phyloP scores from a whole-genome alignment of 2,888 invertebrate species.

The Lamproptera curius region DNA sequence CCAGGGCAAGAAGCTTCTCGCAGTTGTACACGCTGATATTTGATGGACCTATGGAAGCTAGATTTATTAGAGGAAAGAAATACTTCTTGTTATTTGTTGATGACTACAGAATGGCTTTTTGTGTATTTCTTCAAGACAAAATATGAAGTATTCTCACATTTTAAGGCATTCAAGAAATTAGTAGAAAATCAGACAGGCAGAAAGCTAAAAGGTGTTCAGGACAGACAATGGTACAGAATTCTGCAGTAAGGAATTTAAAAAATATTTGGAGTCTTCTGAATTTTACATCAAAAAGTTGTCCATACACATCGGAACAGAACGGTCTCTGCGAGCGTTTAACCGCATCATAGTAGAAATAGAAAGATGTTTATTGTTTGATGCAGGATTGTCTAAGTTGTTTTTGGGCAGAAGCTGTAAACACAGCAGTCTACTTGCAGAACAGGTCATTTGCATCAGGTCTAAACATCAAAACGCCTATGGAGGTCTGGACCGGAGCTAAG shows the following conservation, averaged over 20 bases:
- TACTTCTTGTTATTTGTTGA: too few species aligned
- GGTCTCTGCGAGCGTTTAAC: not conserved
- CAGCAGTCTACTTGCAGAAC: slow-evolving; percentile 2
- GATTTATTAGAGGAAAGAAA: too few species aligned
- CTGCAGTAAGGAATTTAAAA: not conserved
- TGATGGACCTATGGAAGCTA: too few species aligned
- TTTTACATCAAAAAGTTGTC: not conserved
- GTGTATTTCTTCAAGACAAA: not conserved
- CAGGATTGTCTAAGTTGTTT: slow-evolving; percentile 11
- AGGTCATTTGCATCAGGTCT: not conserved
- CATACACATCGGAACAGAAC: not conserved
- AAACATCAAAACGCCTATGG: slow-evolving; percentile 5
- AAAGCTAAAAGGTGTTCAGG: not conserved
- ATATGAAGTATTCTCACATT: too few species aligned
- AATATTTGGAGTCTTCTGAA: not conserved
- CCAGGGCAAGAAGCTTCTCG: slow-evolving; percentile 19
- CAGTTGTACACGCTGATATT: slow-evolving; percentile 26
- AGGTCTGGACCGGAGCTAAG: slow-evolving; percentile 37
- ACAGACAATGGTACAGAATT: not conserved
- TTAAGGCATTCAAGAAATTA: not conserved
- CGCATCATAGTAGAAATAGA: not conserved
- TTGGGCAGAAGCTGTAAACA: slow-evolving; percentile 12
- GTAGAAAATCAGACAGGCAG: not conserved
- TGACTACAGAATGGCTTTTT: not conserved
- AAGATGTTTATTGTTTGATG: slow-evolving; percentile 24